A percentile compares a stretch with the other conserved stretches of the same genome.
Evolutionary conservation across 2,888 invertebrate genomes (phyloP).

Genomic region (Pyralis farinalis): DNA sequence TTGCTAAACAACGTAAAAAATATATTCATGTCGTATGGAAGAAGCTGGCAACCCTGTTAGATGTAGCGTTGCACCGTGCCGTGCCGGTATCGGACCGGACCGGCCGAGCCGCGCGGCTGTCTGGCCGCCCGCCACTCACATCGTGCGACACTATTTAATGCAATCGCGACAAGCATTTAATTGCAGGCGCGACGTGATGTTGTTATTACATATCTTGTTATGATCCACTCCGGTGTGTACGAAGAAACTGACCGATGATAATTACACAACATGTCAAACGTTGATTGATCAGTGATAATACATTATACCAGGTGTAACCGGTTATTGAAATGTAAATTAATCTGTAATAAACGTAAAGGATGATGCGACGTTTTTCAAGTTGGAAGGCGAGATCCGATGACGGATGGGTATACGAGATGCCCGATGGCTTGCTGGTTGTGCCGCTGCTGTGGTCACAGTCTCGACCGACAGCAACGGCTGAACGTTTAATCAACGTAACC

Average conservation of each 20-base stretch:
- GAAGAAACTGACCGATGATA: conserved; percentile 51
- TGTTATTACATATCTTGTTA: conserved; percentile 47
- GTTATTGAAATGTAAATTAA: conserved; percentile 47
- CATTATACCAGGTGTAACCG: conserved; percentile 41
- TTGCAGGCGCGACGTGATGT: conserved; percentile 51
- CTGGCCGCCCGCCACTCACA: conserved; percentile 27
- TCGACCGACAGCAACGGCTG: too few species aligned
- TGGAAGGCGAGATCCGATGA: too few species aligned
- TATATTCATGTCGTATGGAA: too few species aligned
- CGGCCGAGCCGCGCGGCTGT: background rate
- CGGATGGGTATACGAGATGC: too few species aligned
- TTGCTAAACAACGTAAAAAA: too few species aligned
- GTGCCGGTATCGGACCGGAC: too few species aligned
- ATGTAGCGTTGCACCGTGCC: background rate
- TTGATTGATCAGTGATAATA: conserved; percentile 63
- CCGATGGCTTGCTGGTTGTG: too few species aligned
- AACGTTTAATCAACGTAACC: conserved; percentile 56
- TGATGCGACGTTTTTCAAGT: conserved; percentile 23
- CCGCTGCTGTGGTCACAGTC: too few species aligned
- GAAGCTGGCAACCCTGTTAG: background rate
- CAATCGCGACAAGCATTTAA: conserved; percentile 58
- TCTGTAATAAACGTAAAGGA: conserved; percentile 39
- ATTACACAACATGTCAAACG: conserved; percentile 61
- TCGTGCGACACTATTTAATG: conserved; percentile 60
- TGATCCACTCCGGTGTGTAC: conserved; percentile 24